These are phyloP conservation scores for Callyntrura sp. DNA, from an alignment of 2,888 invertebrate species.

Conservation along the genomic window DNA sequence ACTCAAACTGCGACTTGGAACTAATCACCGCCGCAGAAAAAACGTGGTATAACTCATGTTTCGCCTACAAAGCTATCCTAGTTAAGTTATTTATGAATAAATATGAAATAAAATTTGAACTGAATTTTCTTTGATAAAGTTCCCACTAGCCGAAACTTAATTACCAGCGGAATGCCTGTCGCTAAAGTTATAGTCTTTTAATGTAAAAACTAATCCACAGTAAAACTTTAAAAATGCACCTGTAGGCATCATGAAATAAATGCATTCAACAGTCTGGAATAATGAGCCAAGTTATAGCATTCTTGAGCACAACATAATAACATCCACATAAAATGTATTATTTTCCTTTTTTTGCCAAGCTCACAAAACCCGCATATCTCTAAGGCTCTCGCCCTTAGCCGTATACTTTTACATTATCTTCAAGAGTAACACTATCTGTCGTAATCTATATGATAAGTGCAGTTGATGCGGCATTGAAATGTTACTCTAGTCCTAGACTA, in stretches of 20 bases:
- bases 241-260: slow-evolving; percentile 49
- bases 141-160: slow-evolving; percentile 71
- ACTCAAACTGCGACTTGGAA: slow-evolving; percentile 2
- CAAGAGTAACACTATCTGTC: not conserved
- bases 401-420: too few species aligned
- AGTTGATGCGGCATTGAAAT: not conserved
- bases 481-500: not conserved
- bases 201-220: slow-evolving; percentile 21
- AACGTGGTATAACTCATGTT: not conserved
- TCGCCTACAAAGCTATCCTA: not conserved
- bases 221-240: slow-evolving; percentile 60
- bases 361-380: not conserved
- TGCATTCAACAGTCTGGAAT: slow-evolving; percentile 31
- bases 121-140: slow-evolving; percentile 57
- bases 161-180: slow-evolving; percentile 53
- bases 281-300: not conserved
- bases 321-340: not conserved
- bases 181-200: slow-evolving; percentile 38
- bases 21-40: slow-evolving; percentile 2
- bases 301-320: not conserved
- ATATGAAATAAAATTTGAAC: slow-evolving; percentile 29
- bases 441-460: not conserved
- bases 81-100: slow-evolving; percentile 48
- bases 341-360: not conserved
- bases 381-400: too few species aligned